These are phyloP conservation scores for Pampus argenteus DNA, from an alignment of 2,797 vertebrate genomes.

Conservation along the genomic window DNA sequence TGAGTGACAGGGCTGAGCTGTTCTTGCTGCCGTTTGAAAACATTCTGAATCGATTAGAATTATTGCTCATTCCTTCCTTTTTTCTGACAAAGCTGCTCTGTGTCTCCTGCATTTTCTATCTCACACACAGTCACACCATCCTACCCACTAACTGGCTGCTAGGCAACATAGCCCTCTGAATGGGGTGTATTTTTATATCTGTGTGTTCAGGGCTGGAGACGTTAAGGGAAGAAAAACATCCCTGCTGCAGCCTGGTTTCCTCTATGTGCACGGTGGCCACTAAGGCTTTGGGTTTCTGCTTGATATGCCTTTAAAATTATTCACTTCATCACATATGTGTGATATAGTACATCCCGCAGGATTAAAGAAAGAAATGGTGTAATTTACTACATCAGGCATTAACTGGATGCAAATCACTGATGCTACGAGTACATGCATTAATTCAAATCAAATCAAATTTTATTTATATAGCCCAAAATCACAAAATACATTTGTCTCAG, in stretches of 20 bases:
- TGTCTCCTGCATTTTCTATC: conserved; percentile 58
- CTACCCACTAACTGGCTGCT: conserved; percentile 80
- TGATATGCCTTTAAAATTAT: conserved; percentile 20
- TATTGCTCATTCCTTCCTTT: conserved; percentile 26
- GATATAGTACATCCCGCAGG: neutral
- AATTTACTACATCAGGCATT: neutral
- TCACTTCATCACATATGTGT: conserved; percentile 14
- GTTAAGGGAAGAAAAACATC: conserved; percentile 62
- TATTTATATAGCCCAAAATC: too few species aligned
- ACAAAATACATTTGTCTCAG: too few species aligned
- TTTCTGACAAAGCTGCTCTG: conserved; percentile 48
- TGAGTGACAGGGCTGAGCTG: neutral
- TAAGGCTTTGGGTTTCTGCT: conserved; percentile 10
- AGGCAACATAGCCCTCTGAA: conserved; percentile 80
- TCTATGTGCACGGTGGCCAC: conserved; percentile 35
- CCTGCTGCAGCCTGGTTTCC: conserved; percentile 44
- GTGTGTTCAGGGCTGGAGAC: conserved; percentile 68
- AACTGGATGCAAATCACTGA: neutral
- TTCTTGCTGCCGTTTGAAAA: neutral
- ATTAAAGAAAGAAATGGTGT: neutral
- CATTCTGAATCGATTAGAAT: conserved; percentile 22
- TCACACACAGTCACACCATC: conserved; percentile 74
- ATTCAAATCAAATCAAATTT: too few species aligned
- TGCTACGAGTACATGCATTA: neutral
- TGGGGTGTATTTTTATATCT: conserved; percentile 79